Conservation (phyloP, 2,888 invertebrate species). For the Ormyrus rosae region DNA sequence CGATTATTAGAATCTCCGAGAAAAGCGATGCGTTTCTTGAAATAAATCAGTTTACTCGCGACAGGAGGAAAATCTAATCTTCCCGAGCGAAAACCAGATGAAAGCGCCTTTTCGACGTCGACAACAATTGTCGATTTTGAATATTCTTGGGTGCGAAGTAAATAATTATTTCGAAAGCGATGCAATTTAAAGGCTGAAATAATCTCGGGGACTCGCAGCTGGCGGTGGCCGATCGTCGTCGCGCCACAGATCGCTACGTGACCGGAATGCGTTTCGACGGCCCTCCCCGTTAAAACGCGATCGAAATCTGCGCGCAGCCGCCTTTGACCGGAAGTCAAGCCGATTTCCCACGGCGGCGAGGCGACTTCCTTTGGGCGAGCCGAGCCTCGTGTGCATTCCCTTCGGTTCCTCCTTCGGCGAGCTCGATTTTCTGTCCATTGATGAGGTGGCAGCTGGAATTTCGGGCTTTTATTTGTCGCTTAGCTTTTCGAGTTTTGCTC, state of each 20-base stretch:
- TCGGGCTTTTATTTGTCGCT: no score
- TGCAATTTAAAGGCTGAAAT: neutral
- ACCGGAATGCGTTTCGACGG: slow-evolving; percentile 40
- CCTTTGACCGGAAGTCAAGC: slow-evolving; percentile 49
- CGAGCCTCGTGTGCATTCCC: neutral
- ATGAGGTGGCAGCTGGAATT: no score
- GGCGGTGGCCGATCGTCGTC: no score
- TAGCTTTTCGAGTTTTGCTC: no score
- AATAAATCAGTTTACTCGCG: no score
- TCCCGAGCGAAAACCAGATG: no score
- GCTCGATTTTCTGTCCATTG: no score
- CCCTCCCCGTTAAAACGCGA: slow-evolving; percentile 30
- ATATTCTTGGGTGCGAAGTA: neutral
- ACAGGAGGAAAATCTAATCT: no score
- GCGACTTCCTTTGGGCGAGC: slow-evolving; percentile 47
- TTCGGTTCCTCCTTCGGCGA: neutral
- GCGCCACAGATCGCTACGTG: slow-evolving; percentile 38
- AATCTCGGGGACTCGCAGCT: no score
- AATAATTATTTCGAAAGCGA: neutral
- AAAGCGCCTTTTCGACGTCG: no score
- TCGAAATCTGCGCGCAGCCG: slow-evolving; percentile 31
- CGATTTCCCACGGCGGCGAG: slow-evolving; percentile 57
- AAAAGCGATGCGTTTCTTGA: no score
- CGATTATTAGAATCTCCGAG: no score
- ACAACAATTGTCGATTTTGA: neutral